A percentile compares a stretch with the other conserved stretches of the same genome.
These are phyloP conservation scores for Trachelus troglodyta DNA, from an alignment of 2,888 invertebrate species.

Conservation along the genomic window DNA sequence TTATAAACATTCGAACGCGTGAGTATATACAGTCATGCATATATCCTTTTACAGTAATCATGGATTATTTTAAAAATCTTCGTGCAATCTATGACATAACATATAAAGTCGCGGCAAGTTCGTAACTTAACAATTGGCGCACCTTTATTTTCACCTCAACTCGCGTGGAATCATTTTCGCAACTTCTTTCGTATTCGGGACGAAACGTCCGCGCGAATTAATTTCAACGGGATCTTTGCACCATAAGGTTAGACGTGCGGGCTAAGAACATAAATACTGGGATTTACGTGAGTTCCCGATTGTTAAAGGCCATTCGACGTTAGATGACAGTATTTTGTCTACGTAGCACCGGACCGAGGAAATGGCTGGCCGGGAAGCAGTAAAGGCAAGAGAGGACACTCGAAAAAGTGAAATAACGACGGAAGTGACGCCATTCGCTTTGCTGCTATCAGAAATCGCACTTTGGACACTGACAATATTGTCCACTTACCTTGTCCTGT, in stretches of 20 bases:
- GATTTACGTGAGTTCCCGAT: background rate
- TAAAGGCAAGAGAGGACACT: background rate
- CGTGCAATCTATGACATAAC: background rate
- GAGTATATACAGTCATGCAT: background rate
- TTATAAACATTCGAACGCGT: background rate
- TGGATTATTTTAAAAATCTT: background rate
- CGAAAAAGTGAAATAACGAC: background rate
- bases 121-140: background rate
- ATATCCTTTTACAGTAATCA: background rate
- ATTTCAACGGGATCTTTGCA: background rate
- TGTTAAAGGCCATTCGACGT: background rate
- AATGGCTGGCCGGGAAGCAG: background rate
- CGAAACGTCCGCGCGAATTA: background rate
- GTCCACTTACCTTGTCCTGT: background rate
- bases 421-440: background rate
- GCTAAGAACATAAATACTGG: background rate
- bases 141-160: background rate
- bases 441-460: background rate
- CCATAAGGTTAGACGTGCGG: background rate
- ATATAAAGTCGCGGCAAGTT: background rate
- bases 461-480: background rate
- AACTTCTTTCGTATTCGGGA: background rate
- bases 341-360: background rate
- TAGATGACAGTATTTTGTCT: background rate
- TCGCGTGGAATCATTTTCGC: background rate